Evolutionary conservation across 1,140 invertebrate genomes (phyloP).

Genomic region (Conus betulinus): DNA sequence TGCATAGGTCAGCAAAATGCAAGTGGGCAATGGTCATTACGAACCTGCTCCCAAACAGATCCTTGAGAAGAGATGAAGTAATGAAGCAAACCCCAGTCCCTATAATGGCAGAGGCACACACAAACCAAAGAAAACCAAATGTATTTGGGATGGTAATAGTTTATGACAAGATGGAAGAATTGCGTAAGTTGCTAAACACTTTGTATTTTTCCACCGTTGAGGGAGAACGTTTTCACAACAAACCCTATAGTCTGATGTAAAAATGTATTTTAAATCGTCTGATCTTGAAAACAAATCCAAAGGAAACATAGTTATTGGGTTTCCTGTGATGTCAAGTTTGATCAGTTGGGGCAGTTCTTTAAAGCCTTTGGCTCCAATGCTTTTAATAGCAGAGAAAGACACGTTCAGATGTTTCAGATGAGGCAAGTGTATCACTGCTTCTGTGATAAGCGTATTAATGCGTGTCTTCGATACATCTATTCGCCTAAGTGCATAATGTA

Average conservation of each 20-base stretch:
- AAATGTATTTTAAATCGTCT: slow-evolving; percentile 36
- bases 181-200: slow-evolving; percentile 43
- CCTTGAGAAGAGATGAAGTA: slow-evolving; percentile 5
- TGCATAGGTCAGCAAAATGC: slow-evolving; percentile 60
- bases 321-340: neutral
- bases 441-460: neutral
- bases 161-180: slow-evolving; percentile 52
- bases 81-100: slow-evolving; percentile 51
- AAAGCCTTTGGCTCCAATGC: neutral
- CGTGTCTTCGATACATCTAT: neutral
- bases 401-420: slow-evolving; percentile 13
- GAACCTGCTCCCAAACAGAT: no score
- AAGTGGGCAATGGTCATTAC: slow-evolving; percentile 59
- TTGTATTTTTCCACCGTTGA: slow-evolving; percentile 12
- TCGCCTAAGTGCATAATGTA: neutral
- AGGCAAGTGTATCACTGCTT: neutral
- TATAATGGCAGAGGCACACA: slow-evolving; percentile 39
- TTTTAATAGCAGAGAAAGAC: neutral
- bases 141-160: slow-evolving; percentile 39
- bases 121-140: slow-evolving; percentile 45
- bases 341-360: neutral
- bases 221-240: slow-evolving; percentile 43
- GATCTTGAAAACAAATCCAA: slow-evolving; percentile 40
- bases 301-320: neutral
- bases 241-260: slow-evolving; percentile 40